These are phyloP conservation scores for Hormiphora californensis DNA, from an alignment of 37 sponge, comb jelly and placozoan species.

Conservation along the genomic window DNA sequence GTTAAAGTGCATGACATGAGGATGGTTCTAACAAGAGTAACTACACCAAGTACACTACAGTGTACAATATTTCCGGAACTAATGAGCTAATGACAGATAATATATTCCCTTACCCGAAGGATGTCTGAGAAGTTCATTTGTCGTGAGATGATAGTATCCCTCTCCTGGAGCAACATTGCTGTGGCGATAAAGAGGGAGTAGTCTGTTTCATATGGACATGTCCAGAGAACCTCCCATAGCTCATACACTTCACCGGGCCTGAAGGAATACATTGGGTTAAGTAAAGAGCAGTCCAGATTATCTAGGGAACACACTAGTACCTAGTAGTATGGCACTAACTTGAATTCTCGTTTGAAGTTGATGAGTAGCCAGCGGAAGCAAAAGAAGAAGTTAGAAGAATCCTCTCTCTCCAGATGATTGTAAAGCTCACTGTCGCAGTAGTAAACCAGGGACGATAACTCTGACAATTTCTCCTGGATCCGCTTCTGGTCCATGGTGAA, in stretches of 20 bases:
- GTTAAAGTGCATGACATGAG: not conserved
- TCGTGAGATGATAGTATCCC: constrained; percentile 52
- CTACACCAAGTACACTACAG: not conserved
- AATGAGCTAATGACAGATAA: not conserved
- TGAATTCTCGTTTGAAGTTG: constrained; percentile 87
- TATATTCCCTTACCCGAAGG: constrained; percentile 60
- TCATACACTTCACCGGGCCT: constrained; percentile 56
- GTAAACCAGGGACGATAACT: constrained; percentile 64
- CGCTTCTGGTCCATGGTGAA: constrained; percentile 74
- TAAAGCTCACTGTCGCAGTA: constrained; percentile 66
- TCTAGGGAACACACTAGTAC: too few relatives aligned
- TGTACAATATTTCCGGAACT: not conserved
- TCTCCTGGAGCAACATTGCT: constrained; percentile 72
- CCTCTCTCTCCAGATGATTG: constrained; percentile 71
- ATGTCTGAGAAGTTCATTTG: constrained; percentile 65
- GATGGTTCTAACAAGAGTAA: not conserved
- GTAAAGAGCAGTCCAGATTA: too few relatives aligned
- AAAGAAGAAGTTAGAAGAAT: constrained; percentile 75
- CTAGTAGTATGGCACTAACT: too few relatives aligned
- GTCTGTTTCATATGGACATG: constrained; percentile 63
- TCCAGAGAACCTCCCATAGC: constrained; percentile 93
- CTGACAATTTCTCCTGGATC: constrained; percentile 66
- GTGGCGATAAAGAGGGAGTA: constrained; percentile 81
- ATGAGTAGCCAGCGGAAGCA: constrained; percentile 91
- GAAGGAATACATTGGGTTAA: too few relatives aligned